Percentiles rank a stretch among this genome's conserved stretches.
These are phyloP conservation scores for Talpa occidentalis DNA, from an alignment of 2,113 vertebrate genomes.

Conservation along the genomic window DNA sequence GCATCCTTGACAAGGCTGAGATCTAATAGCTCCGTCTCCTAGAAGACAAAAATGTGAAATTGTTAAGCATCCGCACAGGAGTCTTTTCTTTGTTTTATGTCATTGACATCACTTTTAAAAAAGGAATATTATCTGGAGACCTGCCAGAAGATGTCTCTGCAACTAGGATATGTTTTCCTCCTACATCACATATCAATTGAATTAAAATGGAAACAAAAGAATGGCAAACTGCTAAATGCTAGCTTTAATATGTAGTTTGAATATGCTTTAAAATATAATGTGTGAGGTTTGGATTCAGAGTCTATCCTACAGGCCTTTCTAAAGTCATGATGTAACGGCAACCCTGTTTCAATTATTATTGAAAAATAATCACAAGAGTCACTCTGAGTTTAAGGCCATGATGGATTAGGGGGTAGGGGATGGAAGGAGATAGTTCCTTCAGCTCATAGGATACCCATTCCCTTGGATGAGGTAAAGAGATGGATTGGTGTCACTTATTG, in stretches of 20 bases:
- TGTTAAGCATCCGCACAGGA: background rate
- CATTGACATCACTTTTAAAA: slow-evolving; percentile 28
- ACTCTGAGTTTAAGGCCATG: background rate
- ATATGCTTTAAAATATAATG: background rate
- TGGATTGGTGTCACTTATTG: background rate
- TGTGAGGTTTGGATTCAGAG: background rate
- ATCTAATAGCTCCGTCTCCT: slow-evolving; percentile 93
- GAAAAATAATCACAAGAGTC: slow-evolving; percentile 28
- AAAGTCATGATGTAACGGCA: background rate
- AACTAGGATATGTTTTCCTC: background rate
- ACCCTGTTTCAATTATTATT: background rate
- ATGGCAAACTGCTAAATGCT: background rate
- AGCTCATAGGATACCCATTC: background rate
- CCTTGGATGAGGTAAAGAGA: background rate
- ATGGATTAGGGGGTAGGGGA: background rate
- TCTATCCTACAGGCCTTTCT: background rate
- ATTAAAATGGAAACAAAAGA: background rate
- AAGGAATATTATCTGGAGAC: slow-evolving; percentile 13
- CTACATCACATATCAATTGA: background rate
- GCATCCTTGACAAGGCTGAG: slow-evolving; percentile 92
- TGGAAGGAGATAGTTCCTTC: background rate
- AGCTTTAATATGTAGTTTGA: background rate
- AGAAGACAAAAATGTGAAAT: slow-evolving; percentile 76
- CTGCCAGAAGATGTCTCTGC: background rate
- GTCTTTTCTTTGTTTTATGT: slow-evolving; percentile 19